Evolutionary conservation across 2,888 invertebrate species (phyloP), one percentile per base, ranked within the genome.

Genomic region (Leucophora obtusa): DNA sequence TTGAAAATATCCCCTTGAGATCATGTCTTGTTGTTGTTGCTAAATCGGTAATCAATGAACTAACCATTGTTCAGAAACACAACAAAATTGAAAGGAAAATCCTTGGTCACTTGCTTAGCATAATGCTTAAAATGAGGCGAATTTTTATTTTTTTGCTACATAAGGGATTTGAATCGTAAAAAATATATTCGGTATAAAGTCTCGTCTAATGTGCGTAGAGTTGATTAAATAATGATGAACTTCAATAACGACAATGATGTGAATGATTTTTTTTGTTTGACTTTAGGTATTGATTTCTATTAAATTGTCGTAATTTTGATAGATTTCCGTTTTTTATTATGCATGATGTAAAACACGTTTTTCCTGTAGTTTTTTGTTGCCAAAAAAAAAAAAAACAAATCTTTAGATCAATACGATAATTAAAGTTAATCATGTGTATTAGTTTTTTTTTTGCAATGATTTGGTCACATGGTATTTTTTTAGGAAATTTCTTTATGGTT

Each of bases 291-390:
- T 82, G 83, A 83, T 83, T 83, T 83, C 81, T 68, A 63, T 84
- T 86, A 87, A 87, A 86, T 86, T 86, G 86, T 76, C 84, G 85
- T 85, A 85, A 87, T 86, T 87, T 87, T 85, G 82, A 85, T 84
- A 84, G 86, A 87, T 85, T 87, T 87, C 87, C 87, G 83, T 82
- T 84, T 82, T 28, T 50, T 72, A 58, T 63, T 58, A 28, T 66
- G 15, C 59, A 43, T 63, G 68, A 70, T 77, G 80, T 83, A 71
- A 58, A 70, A 65, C 72, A 78, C 60, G 68, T 74, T 77, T 70
- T 66, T 56, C 63, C 56, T 58, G 18, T 35, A 73, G 66, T 70
- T 73, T 66, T 62, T 35, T 10, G 3, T 35, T 10, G 3, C 35
- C 56, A 51, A 28, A 63, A 43, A 35, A n/a, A n/a, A n/a, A n/a